These are phyloP conservation scores for Tricholauxania praeusta DNA, from an alignment of 2,888 invertebrate genomes.

Conservation along the genomic window DNA sequence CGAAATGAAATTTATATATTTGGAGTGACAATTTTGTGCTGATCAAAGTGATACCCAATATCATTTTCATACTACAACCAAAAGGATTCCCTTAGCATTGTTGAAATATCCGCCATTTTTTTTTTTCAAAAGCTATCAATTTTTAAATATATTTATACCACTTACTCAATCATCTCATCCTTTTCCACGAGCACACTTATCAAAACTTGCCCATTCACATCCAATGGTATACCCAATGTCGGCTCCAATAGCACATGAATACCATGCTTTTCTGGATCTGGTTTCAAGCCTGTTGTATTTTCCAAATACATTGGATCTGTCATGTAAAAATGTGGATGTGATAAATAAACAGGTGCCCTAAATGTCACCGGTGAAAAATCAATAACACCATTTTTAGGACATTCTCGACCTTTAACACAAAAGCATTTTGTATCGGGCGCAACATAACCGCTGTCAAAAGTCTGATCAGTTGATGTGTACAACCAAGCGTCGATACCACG, in stretches of 20 bases:
- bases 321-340: conserved; percentile 84
- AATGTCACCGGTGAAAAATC: conserved; percentile 78
- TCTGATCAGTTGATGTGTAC: conserved; percentile 71
- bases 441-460: conserved; percentile 78
- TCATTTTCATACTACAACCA: too few species aligned
- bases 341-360: conserved; percentile 84
- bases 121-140: not conserved
- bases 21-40: too few species aligned
- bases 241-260: conserved; percentile 80
- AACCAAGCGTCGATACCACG: conserved; percentile 58
- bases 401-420: conserved; percentile 69
- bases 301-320: conserved; percentile 76
- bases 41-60: too few species aligned
- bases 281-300: conserved; percentile 76
- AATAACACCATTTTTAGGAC: conserved; percentile 73
- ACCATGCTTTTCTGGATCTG: conserved; percentile 74
- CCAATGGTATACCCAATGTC: conserved; percentile 80
- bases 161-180: conserved; percentile 71
- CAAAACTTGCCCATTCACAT: conserved; percentile 79
- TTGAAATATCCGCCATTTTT: too few species aligned
- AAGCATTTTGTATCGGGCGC: conserved; percentile 76
- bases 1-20: too few species aligned
- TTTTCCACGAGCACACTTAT: conserved; percentile 74
- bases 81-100: too few species aligned
- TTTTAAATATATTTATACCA: conserved; percentile 43